These are phyloP conservation scores for Nezara viridula DNA, from an alignment of 2,888 invertebrate genomes.

Conservation along the genomic window DNA sequence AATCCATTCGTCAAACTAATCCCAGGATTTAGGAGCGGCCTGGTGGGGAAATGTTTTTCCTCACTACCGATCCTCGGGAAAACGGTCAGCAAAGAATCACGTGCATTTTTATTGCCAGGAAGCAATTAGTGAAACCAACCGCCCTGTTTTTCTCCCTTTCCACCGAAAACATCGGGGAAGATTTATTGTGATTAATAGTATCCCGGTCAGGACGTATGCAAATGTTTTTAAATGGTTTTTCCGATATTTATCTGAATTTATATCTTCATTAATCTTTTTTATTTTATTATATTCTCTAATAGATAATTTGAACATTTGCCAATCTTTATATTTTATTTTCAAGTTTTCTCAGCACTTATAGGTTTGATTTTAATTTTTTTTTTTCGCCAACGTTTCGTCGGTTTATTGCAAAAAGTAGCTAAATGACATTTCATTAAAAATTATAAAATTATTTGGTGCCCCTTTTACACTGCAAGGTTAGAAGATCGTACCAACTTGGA, in stretches of 20 bases:
- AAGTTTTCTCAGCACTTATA: neutral
- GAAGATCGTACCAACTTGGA: too few relatives aligned
- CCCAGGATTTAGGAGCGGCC: neutral
- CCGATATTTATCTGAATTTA: conserved; percentile 10
- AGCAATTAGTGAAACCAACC: conserved; percentile 36
- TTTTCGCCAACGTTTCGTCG: too few relatives aligned
- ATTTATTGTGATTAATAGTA: conserved; percentile 41
- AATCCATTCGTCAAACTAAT: conserved; percentile 44
- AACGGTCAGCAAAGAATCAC: conserved; percentile 29
- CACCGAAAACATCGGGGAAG: conserved; percentile 25
- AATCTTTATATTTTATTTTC: neutral
- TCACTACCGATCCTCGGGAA: neutral
- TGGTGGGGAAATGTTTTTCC: conserved; percentile 4
- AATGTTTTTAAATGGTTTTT: neutral
- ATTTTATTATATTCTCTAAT: neutral
- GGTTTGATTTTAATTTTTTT: too few relatives aligned
- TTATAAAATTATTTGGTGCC: too few relatives aligned
- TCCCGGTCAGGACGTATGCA: conserved; percentile 10
- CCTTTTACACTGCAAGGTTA: too few relatives aligned
- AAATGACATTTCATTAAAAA: too few relatives aligned
- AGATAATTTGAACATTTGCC: neutral
- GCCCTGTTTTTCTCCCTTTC: conserved; percentile 35
- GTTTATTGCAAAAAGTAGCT: too few relatives aligned
- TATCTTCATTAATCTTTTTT: neutral
- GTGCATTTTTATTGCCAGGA: conserved; percentile 31